A percentile compares a stretch with the other conserved stretches of the same genome.
Conservation (phyloP, 2,888 invertebrate species). For the Drosophila yooni region DNA sequence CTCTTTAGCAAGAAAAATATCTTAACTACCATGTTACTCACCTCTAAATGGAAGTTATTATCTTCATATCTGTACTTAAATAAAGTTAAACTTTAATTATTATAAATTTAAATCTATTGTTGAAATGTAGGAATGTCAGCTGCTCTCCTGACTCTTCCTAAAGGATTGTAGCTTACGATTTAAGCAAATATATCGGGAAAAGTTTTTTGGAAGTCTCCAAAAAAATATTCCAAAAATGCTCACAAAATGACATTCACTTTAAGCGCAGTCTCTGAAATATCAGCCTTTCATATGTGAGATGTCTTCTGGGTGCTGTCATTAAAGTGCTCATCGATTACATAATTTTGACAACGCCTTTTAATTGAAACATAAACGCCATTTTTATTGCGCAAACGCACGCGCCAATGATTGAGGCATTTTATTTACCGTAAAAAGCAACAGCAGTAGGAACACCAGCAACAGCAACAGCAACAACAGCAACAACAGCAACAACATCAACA, state of each 20-base stretch:
- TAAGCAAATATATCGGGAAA: background rate
- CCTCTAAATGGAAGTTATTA: background rate
- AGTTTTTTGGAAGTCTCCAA: background rate
- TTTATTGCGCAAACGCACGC: conserved; percentile 75
- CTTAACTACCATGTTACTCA: background rate
- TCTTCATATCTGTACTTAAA: background rate
- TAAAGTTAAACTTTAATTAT: background rate
- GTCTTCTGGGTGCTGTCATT: conserved; percentile 22
- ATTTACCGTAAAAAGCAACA: conserved; percentile 48
- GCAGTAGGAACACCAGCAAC: background rate
- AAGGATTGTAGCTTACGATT: background rate
- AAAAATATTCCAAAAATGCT: too few relatives aligned
- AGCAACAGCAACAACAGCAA: background rate
- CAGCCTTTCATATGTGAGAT: background rate
- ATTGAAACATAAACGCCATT: conserved; percentile 76
- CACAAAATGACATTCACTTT: background rate
- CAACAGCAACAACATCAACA: background rate
- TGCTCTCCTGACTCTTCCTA: background rate
- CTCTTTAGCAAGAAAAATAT: background rate
- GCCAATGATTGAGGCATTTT: conserved; percentile 71
- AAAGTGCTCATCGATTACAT: conserved; percentile 43
- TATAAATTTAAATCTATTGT: too few relatives aligned
- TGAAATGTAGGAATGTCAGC: background rate
- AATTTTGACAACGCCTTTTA: conserved; percentile 61
- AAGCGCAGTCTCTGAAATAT: conserved; percentile 4